Conservation (phyloP, 2,797 vertebrate genomes). For the Babyrousa celebensis region DNA sequence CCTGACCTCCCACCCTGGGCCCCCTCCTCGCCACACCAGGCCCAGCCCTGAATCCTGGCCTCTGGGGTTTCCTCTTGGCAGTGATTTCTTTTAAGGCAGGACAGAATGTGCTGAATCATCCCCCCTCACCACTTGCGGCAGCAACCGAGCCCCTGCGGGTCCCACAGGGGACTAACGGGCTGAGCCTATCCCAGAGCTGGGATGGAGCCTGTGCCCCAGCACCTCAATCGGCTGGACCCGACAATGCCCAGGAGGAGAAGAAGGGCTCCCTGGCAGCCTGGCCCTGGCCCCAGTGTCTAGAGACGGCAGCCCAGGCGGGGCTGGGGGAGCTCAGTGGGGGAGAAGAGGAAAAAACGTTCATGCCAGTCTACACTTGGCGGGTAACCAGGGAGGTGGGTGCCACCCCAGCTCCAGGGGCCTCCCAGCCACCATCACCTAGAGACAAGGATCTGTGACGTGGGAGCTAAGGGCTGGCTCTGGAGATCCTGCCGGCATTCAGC, state of each 20-base stretch:
- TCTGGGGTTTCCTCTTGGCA: background rate
- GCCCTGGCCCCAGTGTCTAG: background rate
- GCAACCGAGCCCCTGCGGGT: background rate
- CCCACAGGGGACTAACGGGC: background rate
- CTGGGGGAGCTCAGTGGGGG: too few relatives aligned
- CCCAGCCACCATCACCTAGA: background rate
- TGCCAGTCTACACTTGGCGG: accelerated
- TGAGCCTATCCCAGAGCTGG: background rate
- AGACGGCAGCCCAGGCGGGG: background rate
- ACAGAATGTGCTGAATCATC: background rate
- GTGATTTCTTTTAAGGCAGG: background rate
- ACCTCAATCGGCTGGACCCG: background rate
- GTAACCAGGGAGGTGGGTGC: background rate
- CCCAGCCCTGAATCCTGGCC: background rate
- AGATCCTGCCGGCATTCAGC: background rate
- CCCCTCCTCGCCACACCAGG: background rate
- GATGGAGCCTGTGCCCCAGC: background rate
- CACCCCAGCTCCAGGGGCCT: background rate
- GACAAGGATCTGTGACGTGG: accelerated
- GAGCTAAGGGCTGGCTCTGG: too few relatives aligned
- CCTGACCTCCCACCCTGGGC: background rate
- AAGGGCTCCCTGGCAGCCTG: background rate
- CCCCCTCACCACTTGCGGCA: background rate
- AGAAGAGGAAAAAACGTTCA: background rate
- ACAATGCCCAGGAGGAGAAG: background rate